Evolutionary conservation across 2,888 invertebrate genomes (phyloP), one percentile per base, ranked within the genome.

Genomic region (Tethea ocularis): DNA sequence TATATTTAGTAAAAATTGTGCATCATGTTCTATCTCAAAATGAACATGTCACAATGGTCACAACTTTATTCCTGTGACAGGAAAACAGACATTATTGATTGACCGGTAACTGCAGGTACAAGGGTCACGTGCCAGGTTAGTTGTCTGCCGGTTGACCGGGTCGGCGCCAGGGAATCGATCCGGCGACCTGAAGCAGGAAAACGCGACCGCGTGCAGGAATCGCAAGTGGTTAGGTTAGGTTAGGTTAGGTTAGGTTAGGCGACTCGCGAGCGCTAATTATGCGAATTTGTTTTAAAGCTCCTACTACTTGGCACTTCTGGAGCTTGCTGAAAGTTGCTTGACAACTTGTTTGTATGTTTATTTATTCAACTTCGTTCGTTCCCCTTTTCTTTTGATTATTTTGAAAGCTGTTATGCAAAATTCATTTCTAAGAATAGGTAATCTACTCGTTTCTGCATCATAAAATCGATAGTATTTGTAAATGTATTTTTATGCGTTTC

Each of bases 91-190:
- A 58, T 58, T 68, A 78, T 80, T 66, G 76, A 74, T 61, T 68
- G 68, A 56, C 36, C 62, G 56, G 62, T 61, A 63, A 46, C 17
- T 46, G 64, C 67, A 64, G 69, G 64, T 67, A 64, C 73, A 71
- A 75, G 80, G 82, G 82, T 76, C 80, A 75, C 46, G 20, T n/a
- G 66, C 68, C 68, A 67, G 71, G 70, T 66, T 65, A 66, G 64
- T 73, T 51, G 55, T 57, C 51, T 59, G 61, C 64, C 69, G 63
- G 64, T 51, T 82, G 83, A 86, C 85, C 85, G 73, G 82, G 85
- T 79, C 78, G 84, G 76, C 75, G 80, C 74, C 77, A 68, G 67
- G 63, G 68, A 71, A 85, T 84, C 85, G 85, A 84, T 84, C 82
- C 75, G 33, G 23, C 82, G 77, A 78, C 82, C 80, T 74, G 72